Evolutionary conservation across 1,140 invertebrate genomes (phyloP), one percentile per base, ranked within the genome.

Genomic region (Drosophila burlai): DNA sequence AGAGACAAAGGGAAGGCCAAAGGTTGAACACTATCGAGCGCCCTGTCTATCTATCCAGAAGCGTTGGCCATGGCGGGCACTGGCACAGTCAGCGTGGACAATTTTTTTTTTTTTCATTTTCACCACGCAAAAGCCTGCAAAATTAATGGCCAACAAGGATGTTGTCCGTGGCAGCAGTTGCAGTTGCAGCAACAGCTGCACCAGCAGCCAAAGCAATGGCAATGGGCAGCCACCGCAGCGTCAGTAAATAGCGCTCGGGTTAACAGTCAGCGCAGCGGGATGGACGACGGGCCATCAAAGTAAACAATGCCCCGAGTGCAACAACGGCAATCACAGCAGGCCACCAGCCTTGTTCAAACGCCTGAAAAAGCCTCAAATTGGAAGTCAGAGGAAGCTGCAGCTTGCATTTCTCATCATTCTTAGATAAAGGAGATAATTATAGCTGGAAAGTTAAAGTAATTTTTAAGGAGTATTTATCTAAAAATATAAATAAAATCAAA

Each of bases 91-190:
- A 61, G 29, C 26, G 42, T n/a, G 72, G 54, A 75, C 61, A 52
- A 7, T 49, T 49, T 49, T 49, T 58, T 49, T 49, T 58, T n/a
- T 36, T 57, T 47, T 65, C 72, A 68, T 68, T 85, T 83, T 63
- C 49, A 60, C 66, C 76, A 74, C 63, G 72, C 76, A 80, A 87
- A 86, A 83, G 83, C 66, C 76, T 87, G 83, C 66, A 83, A 86
- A 86, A 86, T 87, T 83, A 86, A 89, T 86, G 83, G 80, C 80
- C 80, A 78, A 80, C 81, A 86, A 85, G 83, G 80, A 80, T 83
- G 80, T 76, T 83, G 83, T 76, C 83, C 80, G 73, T 64, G 81
- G 63, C 66, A 82, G 61, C 31, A 55, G 52, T 57, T 26, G 54
- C 54, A 57, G 36, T 57, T 57, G 71, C 43, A 63, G 50, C 55